Evolutionary conservation across 2,113 vertebrate genomes (phyloP).

Genomic region (Rhea pennata): DNA sequence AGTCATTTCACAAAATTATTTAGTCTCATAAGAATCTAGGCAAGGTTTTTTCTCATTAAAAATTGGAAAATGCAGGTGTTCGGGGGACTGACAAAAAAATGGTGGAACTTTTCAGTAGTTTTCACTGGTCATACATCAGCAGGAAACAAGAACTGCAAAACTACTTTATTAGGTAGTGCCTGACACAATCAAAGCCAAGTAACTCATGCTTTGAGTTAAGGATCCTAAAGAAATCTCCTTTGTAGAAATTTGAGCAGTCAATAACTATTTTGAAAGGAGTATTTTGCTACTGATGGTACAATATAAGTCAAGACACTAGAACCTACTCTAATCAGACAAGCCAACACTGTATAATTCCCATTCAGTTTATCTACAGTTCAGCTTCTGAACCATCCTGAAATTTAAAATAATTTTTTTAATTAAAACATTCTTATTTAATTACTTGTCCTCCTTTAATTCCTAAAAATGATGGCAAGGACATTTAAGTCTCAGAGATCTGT

Average conservation of each 20-base stretch:
- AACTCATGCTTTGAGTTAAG: background rate
- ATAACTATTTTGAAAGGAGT: background rate
- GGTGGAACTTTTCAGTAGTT: background rate
- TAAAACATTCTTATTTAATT: constrained; percentile 29
- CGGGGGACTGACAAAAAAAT: background rate
- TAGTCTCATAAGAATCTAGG: background rate
- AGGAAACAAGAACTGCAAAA: background rate
- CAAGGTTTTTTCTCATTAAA: background rate
- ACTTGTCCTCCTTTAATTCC: background rate
- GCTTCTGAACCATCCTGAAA: background rate
- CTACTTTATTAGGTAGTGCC: background rate
- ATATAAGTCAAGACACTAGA: background rate
- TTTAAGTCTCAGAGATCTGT: constrained; percentile 8
- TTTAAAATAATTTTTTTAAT: constrained; percentile 23
- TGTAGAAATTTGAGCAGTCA: background rate
- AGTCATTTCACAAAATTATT: background rate
- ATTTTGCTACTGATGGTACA: background rate
- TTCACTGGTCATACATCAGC: background rate
- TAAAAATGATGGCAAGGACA: constrained; percentile 30
- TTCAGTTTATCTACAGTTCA: background rate
- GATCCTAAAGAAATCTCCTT: background rate
- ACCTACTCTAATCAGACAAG: background rate
- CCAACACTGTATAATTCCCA: background rate
- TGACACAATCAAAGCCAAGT: background rate
- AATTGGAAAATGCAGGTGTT: background rate